A percentile compares a stretch with the other conserved stretches of the same genome.
Conservation (phyloP, 2,113 vertebrate species). For the Ramphastos sulfuratus region DNA sequence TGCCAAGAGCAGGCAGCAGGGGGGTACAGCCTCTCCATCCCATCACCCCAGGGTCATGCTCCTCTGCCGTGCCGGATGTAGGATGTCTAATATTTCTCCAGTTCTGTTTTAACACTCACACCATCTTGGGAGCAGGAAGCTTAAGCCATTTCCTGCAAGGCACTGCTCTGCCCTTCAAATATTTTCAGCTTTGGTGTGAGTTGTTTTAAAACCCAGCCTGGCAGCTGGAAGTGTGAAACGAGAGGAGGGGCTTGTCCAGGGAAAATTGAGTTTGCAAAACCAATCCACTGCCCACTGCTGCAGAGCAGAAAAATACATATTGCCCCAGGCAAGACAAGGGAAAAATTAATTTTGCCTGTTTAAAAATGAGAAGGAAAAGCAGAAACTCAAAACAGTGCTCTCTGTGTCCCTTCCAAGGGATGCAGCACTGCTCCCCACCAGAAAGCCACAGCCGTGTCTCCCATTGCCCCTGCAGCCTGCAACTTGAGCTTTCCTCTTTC, state of each 20-base stretch:
- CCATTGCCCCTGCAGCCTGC: background rate
- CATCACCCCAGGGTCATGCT: conserved; percentile 15
- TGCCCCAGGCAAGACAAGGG: background rate
- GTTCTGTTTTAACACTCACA: conserved; percentile 49
- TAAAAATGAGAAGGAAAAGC: conserved; percentile 18
- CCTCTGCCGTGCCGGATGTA: conserved; percentile 28
- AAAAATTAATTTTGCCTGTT: background rate
- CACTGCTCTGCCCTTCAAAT: conserved; percentile 28
- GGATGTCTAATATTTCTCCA: conserved; percentile 42
- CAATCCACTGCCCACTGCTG: background rate
- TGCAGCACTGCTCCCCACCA: background rate
- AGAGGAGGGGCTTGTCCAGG: background rate
- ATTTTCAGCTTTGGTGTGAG: background rate
- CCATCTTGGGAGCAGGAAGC: conserved; percentile 56
- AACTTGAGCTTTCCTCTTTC: background rate
- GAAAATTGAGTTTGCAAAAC: background rate
- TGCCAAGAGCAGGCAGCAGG: background rate
- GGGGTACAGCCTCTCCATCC: background rate
- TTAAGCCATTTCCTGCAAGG: conserved; percentile 61
- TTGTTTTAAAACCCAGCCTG: background rate
- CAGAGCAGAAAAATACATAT: conserved; percentile 10
- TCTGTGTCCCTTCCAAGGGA: background rate
- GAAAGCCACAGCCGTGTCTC: background rate
- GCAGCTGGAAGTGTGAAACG: conserved; percentile 16
- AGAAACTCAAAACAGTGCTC: background rate